These are phyloP conservation scores for Cyprinella venusta DNA, from an alignment of 2,797 vertebrate genomes.

Conservation along the genomic window DNA sequence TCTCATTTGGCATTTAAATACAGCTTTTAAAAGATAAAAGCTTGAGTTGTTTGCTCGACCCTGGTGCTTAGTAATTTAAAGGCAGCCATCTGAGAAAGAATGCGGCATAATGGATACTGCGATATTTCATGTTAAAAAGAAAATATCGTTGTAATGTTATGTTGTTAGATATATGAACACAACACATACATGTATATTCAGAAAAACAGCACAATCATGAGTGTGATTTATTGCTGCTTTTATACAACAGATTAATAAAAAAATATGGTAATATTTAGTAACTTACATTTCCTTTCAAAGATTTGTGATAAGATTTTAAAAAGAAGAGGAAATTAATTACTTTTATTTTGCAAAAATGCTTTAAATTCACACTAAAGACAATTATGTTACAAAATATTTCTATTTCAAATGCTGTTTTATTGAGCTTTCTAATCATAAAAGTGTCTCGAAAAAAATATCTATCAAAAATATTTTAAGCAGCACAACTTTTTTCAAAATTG, in stretches of 20 bases:
- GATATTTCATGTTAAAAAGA: not conserved
- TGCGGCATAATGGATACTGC: not conserved
- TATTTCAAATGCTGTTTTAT: not conserved
- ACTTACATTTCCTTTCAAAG: not conserved
- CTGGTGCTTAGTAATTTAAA: conserved; percentile 30
- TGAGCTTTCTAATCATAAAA: not conserved
- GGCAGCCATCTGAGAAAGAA: conserved; percentile 11
- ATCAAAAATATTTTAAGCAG: not conserved
- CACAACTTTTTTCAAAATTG: not conserved
- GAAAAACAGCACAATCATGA: not conserved
- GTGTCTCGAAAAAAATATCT: not conserved
- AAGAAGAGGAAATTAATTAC: no score
- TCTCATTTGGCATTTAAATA: conserved; percentile 41
- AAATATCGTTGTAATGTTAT: not conserved
- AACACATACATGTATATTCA: not conserved
- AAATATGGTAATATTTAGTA: not conserved
- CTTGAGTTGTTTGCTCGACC: conserved; percentile 31
- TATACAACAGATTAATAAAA: not conserved
- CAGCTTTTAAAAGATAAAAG: conserved; percentile 33
- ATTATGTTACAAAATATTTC: not conserved
- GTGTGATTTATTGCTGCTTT: not conserved
- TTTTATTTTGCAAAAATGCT: not conserved
- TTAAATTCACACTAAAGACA: not conserved
- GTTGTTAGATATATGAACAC: not conserved
- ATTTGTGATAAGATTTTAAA: not conserved